Percentiles rank a stretch among this genome's conserved stretches.
Conservation (phyloP, 2,113 vertebrate genomes). For the Sturnus vulgaris region DNA sequence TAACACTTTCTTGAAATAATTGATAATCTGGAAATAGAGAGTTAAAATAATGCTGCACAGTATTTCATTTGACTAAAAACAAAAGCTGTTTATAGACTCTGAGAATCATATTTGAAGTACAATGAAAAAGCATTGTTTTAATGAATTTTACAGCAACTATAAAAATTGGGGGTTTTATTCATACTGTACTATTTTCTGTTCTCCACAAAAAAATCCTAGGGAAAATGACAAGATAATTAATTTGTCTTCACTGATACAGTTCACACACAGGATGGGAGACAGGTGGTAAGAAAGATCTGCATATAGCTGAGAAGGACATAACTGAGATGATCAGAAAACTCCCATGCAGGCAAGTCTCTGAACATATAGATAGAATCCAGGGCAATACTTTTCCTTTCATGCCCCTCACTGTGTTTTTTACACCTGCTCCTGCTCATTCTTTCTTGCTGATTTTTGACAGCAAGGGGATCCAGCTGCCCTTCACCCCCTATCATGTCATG, state of each 20-base stretch:
- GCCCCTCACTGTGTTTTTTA: background rate
- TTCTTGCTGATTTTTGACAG: background rate
- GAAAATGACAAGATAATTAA: background rate
- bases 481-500: rapidly evolving
- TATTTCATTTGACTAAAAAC: slow-evolving; percentile 70
- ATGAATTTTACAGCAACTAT: slow-evolving; percentile 42
- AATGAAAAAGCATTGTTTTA: slow-evolving; percentile 51
- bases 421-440: background rate
- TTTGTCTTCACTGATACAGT: background rate
- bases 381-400: background rate
- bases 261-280: background rate
- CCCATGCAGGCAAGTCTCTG: background rate
- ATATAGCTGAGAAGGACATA: background rate
- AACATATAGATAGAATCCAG: background rate
- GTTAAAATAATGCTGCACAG: slow-evolving; percentile 61
- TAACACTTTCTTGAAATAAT: slow-evolving; percentile 74
- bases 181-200: slow-evolving; percentile 21
- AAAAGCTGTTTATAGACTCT: slow-evolving; percentile 69
- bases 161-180: background rate
- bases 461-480: background rate
- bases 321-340: background rate
- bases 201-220: background rate
- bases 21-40: slow-evolving; percentile 73
- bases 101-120: slow-evolving; percentile 38
- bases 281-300: background rate